Evolutionary conservation across 2,113 vertebrate species (phyloP).

Genomic region (Pachyramphus minor): DNA sequence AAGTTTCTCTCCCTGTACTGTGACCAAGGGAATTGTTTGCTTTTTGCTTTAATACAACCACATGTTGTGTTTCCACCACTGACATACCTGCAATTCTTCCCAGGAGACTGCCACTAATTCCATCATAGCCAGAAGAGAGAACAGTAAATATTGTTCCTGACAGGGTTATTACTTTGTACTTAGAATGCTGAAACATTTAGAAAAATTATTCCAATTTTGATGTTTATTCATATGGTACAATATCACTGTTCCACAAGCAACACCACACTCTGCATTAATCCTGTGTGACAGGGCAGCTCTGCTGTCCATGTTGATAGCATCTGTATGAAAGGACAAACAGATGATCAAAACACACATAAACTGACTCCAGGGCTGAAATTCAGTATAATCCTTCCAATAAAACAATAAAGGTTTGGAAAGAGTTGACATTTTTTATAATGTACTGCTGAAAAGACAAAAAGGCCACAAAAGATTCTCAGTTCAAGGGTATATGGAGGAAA

Average conservation of each 20-base stretch:
- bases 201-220: constrained; percentile 9
- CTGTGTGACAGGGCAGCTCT: neutral
- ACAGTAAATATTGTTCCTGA: constrained; percentile 15
- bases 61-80: neutral
- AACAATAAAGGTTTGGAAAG: neutral
- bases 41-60: neutral
- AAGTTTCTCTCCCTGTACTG: neutral
- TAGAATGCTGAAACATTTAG: constrained; percentile 4
- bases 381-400: neutral
- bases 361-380: neutral
- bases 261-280: neutral
- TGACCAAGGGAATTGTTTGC: neutral
- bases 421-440: neutral
- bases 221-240: neutral
- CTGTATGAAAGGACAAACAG: neutral
- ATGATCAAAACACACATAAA: neutral
- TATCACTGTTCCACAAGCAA: neutral
- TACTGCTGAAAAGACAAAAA: neutral
- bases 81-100: neutral
- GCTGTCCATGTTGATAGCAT: neutral
- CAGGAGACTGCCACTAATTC: neutral
- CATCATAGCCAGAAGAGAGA: neutral
- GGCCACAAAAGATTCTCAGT: neutral
- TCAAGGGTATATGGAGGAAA: neutral
- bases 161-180: constrained; percentile 40